Percentiles rank a stretch among this genome's conserved stretches.
Conservation (phyloP, 2,888 invertebrate genomes). For the Lepeophtheirus nordmannii region DNA sequence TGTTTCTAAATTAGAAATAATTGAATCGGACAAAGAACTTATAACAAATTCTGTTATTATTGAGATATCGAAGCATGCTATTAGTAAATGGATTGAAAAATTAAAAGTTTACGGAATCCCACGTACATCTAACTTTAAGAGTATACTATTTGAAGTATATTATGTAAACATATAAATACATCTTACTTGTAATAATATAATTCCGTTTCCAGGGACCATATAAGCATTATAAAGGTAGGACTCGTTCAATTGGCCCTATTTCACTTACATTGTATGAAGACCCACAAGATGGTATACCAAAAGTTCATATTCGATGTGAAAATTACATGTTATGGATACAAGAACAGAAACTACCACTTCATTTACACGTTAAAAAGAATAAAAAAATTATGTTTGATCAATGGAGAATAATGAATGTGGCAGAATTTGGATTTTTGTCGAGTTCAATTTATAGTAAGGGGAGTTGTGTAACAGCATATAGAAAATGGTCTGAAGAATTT, state of each 20-base stretch:
- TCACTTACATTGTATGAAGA: constrained; percentile 19
- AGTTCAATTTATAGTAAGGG: too few species aligned
- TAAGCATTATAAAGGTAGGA: constrained; percentile 16
- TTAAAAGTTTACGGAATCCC: constrained; percentile 14
- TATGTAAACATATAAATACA: neutral
- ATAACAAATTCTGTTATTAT: constrained; percentile 18
- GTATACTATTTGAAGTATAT: constrained; percentile 10
- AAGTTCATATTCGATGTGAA: constrained; percentile 9
- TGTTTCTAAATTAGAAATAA: constrained; percentile 16
- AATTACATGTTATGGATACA: constrained; percentile 23
- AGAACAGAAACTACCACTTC: constrained; percentile 18
- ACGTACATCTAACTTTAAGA: constrained; percentile 5
- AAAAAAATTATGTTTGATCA: constrained; percentile 19
- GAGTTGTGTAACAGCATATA: too few species aligned
- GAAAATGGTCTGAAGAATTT: neutral
- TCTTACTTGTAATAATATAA: neutral
- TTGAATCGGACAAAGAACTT: constrained; percentile 5
- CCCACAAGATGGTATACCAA: constrained; percentile 20
- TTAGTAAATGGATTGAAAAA: constrained; percentile 23
- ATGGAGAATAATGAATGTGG: constrained; percentile 21
- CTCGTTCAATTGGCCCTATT: constrained; percentile 11
- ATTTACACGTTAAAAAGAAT: constrained; percentile 15
- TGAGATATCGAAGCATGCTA: constrained; percentile 10
- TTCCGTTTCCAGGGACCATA: constrained; percentile 5
- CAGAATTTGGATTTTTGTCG: constrained; percentile 21